These are phyloP conservation scores for Pelagia noctiluca DNA, from an alignment of 30 jellyfish, hydroid and myxozoan genomes.

Conservation along the genomic window DNA sequence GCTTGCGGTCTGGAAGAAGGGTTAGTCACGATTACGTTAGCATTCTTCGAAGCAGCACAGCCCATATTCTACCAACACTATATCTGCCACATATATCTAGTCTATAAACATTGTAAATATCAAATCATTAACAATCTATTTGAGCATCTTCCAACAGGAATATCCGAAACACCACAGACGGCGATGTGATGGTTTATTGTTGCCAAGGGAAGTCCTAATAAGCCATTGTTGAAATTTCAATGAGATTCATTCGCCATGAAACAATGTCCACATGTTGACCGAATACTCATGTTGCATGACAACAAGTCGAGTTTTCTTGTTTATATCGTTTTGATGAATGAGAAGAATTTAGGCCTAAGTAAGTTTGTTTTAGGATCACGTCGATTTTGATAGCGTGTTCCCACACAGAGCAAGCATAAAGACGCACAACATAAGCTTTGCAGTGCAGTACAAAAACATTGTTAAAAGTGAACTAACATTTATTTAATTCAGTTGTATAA, in stretches of 20 bases:
- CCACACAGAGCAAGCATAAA: too few species aligned
- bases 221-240: neutral
- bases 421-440: too few species aligned
- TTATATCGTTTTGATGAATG: too few species aligned
- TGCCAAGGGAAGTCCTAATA: neutral
- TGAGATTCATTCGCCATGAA: neutral
- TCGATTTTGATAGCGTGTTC: too few species aligned
- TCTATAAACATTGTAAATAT: neutral
- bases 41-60: conserved; percentile 6
- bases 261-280: too few species aligned
- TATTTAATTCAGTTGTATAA: too few species aligned
- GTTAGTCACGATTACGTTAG: neutral
- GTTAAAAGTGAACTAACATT: too few species aligned
- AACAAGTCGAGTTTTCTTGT: too few species aligned
- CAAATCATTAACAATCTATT: neutral
- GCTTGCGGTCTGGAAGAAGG: neutral
- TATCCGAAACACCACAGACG: neutral
- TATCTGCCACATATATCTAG: neutral
- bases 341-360: too few species aligned
- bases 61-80: conserved; percentile 2
- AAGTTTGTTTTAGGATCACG: too few species aligned
- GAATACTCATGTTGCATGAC: too few species aligned
- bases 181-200: neutral
- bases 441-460: too few species aligned
- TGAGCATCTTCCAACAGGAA: neutral